phyloP scores from a whole-genome alignment of 2,797 vertebrate species.

The Galaxias olidus region DNA sequence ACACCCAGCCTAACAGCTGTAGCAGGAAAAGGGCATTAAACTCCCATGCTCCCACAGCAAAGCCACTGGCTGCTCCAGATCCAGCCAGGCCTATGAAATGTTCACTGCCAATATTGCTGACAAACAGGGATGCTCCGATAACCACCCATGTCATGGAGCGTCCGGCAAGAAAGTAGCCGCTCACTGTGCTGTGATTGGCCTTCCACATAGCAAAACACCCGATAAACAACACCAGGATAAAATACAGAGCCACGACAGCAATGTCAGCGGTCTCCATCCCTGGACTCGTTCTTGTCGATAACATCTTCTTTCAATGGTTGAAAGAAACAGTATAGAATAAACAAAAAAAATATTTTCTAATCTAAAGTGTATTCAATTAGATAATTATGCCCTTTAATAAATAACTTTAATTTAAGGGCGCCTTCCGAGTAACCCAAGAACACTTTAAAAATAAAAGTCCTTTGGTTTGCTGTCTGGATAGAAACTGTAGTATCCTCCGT shows the following conservation, averaged over 20 bases:
- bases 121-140: conserved; percentile 95
- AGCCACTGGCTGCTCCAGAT: conserved; percentile 96
- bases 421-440: too few relatives aligned
- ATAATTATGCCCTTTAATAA: too few relatives aligned
- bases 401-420: too few relatives aligned
- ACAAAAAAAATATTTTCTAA: too few relatives aligned
- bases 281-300: conserved; percentile 76
- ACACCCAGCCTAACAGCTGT: conserved; percentile 98
- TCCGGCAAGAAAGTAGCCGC: conserved; percentile 97
- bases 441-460: conserved; percentile 54
- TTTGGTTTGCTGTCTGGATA: conserved; percentile 93
- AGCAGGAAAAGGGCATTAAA: conserved; percentile 97
- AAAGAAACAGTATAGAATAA: background rate
- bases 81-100: conserved; percentile 99
- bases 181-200: conserved; percentile 94
- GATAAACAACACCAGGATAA: conserved; percentile 91
- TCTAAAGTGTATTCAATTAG: too few relatives aligned
- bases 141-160: conserved; percentile 96
- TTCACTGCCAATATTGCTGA: conserved; percentile 99
- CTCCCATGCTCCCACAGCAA: conserved; percentile 97
- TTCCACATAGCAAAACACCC: conserved; percentile 98
- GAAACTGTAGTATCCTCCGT: conserved; percentile 71
- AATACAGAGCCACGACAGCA: conserved; percentile 93
- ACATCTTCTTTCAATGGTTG: background rate
- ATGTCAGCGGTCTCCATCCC: conserved; percentile 92